Evolutionary conservation across 92 coral and sea anemone species (phyloP), one percentile per base, ranked within the genome.

Genomic region (Porites divaricata): DNA sequence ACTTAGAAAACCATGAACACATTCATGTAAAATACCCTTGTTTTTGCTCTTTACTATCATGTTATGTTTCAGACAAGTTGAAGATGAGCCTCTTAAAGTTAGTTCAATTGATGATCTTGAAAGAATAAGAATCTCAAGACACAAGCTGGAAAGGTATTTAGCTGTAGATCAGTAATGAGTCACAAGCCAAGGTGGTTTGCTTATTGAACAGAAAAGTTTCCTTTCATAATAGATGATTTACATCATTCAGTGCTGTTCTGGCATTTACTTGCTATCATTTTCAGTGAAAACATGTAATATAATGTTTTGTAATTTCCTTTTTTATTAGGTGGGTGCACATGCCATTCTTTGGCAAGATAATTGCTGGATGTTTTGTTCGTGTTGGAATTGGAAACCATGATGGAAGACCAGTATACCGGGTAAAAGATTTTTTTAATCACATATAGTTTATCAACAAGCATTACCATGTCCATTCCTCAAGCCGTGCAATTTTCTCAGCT

Each of bases 141-240:
- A 97, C 81, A 97, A 95, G 78, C 83, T 97, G 84, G 99, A 97
- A 82, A 97, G 91, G 99, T n/a, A n/a, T n/a, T n/a, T n/a, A n/a
- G n/a, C n/a, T n/a, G n/a, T n/a, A n/a, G n/a, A n/a, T 97, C 86
- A 54, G 59, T 9, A 15, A 54, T 11, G 59, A 54, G 16, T 54
- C 59, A 54, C 59, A 54, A 35, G 45, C 7, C 45, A 35, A 35
- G 45, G 45, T 35, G 45, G 45, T 35, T 35, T 35, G 45, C 45
- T 35, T 35, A 35, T 35, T 35, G 45, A 35, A 4, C 45, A 35
- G 45, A 35, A 35, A 35, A 35, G 45, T 35, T 35, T 35, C 45
- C 45, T 35, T 35, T 35, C 45, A 3, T 6, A 35, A 35, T 35
- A 35, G 45, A 35, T 35, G 7, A 35, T 35, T 35, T 35, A 35